Evolutionary conservation across 2,797 vertebrate genomes (phyloP).

Genomic region (Pelochelys cantorii): DNA sequence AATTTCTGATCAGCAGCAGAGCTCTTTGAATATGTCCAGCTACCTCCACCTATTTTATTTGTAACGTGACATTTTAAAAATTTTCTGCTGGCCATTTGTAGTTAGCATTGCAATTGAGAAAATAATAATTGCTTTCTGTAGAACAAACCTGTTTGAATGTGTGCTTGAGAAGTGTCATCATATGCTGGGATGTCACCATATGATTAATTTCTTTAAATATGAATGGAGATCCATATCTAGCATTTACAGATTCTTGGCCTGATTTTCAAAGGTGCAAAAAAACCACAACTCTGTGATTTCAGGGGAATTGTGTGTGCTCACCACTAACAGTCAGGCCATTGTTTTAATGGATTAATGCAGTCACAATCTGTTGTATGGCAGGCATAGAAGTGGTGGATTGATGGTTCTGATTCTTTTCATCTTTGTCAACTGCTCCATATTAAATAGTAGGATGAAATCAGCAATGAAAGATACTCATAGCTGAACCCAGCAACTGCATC

Average conservation of each 20-base stretch:
- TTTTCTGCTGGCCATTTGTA: slow-evolving; percentile 10
- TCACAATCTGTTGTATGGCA: neutral
- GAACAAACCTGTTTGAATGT: neutral
- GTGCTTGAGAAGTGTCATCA: neutral
- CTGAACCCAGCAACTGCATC: neutral
- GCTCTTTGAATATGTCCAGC: slow-evolving; percentile 27
- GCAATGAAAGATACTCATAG: neutral
- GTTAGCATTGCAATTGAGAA: slow-evolving; percentile 32
- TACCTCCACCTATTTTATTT: slow-evolving; percentile 16
- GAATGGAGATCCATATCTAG: neutral
- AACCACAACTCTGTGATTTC: neutral
- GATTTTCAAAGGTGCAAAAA: neutral
- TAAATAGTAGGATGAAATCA: neutral
- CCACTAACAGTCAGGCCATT: neutral
- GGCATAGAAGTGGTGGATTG: neutral
- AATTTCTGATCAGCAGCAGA: slow-evolving; percentile 37
- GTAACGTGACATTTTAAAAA: neutral
- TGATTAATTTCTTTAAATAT: neutral
- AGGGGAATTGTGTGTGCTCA: neutral
- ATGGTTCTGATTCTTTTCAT: neutral
- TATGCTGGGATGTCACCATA: neutral
- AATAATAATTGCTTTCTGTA: neutral
- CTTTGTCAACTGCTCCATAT: neutral
- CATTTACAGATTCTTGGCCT: neutral
- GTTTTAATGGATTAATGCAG: neutral